These are phyloP conservation scores for Leucosticte australis DNA, from an alignment of 2,113 vertebrate species.

Conservation along the genomic window DNA sequence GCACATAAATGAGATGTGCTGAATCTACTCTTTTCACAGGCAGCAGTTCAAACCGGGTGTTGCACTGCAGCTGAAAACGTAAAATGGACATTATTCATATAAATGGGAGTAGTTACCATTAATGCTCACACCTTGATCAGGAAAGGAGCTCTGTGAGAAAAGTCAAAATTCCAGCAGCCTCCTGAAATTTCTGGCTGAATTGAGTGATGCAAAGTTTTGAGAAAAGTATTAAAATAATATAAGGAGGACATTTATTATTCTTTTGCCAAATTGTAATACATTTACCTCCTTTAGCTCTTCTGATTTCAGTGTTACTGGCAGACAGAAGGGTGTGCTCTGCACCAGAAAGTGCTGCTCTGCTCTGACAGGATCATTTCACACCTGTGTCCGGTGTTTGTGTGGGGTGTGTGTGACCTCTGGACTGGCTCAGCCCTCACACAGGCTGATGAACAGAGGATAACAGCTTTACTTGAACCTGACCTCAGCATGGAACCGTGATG, in stretches of 20 bases:
- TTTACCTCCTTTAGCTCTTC: background rate
- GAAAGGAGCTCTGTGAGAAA: background rate
- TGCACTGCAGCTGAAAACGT: background rate
- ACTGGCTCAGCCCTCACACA: background rate
- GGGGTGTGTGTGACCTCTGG: background rate
- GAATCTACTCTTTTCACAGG: background rate
- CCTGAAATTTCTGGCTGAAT: background rate
- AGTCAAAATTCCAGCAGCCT: background rate
- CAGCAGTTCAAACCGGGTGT: background rate
- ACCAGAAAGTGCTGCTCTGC: background rate
- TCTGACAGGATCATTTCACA: background rate
- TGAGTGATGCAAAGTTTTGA: background rate
- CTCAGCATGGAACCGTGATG: background rate
- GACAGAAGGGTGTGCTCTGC: background rate
- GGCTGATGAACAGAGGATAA: background rate
- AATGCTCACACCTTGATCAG: background rate
- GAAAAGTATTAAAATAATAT: background rate
- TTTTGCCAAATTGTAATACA: background rate
- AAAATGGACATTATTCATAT: background rate
- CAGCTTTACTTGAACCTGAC: background rate
- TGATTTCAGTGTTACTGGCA: background rate
- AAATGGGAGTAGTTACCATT: background rate
- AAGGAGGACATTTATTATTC: background rate
- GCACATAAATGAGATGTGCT: slow-evolving; percentile 24
- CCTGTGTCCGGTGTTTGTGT: background rate